A percentile compares a stretch with the other conserved stretches of the same genome.
These are phyloP conservation scores for Mionectes olivaceus DNA, from an alignment of 2,797 vertebrate genomes.

Conservation along the genomic window DNA sequence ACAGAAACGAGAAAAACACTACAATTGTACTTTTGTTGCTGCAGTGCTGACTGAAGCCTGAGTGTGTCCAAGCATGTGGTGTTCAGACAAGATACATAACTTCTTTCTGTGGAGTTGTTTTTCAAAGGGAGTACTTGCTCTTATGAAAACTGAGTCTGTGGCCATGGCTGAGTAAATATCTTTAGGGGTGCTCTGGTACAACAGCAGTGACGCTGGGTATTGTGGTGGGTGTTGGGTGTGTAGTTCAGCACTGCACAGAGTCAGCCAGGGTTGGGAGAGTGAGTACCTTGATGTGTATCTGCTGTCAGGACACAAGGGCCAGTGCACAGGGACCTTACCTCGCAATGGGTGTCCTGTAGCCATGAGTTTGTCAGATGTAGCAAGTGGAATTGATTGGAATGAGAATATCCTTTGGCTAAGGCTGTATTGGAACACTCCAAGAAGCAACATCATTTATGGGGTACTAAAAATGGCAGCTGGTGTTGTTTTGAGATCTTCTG, in stretches of 20 bases:
- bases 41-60: not conserved
- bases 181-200: not conserved
- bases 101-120: not conserved
- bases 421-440: not conserved
- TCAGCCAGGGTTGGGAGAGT: not conserved
- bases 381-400: not conserved
- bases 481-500: not conserved
- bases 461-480: not conserved
- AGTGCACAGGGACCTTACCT: not conserved
- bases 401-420: not conserved
- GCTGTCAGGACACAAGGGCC: not conserved
- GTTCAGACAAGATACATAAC: not conserved
- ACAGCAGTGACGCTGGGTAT: fast-evolving
- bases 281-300: fast-evolving
- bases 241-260: fast-evolving
- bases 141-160: not conserved
- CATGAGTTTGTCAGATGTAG: not conserved
- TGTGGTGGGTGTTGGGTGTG: fast-evolving
- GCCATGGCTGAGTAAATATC: fast-evolving
- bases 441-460: fast-evolving
- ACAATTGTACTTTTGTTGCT: not conserved
- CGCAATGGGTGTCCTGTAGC: not conserved
- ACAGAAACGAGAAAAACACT: not conserved
- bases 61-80: not conserved
- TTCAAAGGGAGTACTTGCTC: not conserved